Conservation (phyloP, 2,888 invertebrate species). For the Ormyrus rosae region DNA sequence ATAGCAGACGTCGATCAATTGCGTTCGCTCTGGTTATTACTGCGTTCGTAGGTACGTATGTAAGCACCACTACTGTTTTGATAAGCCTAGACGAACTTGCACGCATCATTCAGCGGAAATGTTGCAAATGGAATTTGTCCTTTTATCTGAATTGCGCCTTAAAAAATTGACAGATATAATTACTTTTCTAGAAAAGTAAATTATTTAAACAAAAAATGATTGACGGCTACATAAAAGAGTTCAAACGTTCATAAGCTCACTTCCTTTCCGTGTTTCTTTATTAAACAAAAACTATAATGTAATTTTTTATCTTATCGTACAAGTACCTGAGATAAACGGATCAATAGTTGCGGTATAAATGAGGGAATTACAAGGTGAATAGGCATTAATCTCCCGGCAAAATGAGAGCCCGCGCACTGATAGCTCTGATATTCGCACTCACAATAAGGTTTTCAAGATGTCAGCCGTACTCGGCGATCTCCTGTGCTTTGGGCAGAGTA, state of each 20-base stretch:
- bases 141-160: too few relatives aligned
- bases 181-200: too few relatives aligned
- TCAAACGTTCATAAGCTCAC: too few relatives aligned
- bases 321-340: slow-evolving; percentile 33
- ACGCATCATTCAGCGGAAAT: not conserved
- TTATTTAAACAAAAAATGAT: too few relatives aligned
- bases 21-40: slow-evolving; percentile 44
- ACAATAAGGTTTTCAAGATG: slow-evolving; percentile 7
- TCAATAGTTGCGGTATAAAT: slow-evolving; percentile 48
- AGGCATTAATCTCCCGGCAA: slow-evolving; percentile 3
- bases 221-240: too few relatives aligned
- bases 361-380: not conserved
- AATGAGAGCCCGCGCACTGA: slow-evolving; percentile 26
- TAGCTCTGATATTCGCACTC: slow-evolving; percentile 16
- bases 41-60: slow-evolving; percentile 5
- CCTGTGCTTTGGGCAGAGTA: slow-evolving; percentile 47
- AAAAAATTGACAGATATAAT: too few relatives aligned
- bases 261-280: too few relatives aligned
- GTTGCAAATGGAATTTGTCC: too few relatives aligned
- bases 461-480: slow-evolving; percentile 10
- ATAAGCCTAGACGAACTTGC: slow-evolving; percentile 45
- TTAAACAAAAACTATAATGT: slow-evolving; percentile 9
- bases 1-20: slow-evolving; percentile 54
- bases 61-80: slow-evolving; percentile 26
- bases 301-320: slow-evolving; percentile 40